phyloP scores from a whole-genome alignment of 2,797 vertebrate genomes.

The Petrocephalus sullivani region DNA sequence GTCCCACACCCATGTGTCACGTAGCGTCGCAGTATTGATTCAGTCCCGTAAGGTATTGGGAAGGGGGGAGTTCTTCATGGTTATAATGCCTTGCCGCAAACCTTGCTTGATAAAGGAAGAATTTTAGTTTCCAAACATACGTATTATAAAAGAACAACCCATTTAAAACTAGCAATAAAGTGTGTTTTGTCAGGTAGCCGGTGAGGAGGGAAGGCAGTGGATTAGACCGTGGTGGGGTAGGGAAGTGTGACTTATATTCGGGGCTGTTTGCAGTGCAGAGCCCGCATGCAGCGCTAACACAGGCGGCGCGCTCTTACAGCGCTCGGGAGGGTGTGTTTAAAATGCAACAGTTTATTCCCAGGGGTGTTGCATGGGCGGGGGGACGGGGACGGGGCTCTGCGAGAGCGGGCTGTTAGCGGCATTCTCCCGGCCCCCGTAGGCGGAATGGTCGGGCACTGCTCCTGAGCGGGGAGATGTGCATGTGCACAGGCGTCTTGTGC shows the following conservation, averaged over 20 bases:
- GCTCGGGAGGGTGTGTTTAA: slow-evolving; percentile 35
- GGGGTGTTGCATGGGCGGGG: slow-evolving; percentile 23
- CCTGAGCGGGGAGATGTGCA: slow-evolving; percentile 18
- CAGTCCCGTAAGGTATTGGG: neutral
- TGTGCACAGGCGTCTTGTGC: slow-evolving; percentile 4
- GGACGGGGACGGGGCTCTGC: slow-evolving; percentile 18
- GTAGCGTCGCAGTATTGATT: neutral
- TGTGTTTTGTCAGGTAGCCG: neutral
- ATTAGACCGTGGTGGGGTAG: neutral
- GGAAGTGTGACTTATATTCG: too few relatives aligned
- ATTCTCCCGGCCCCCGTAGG: neutral
- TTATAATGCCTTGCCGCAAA: neutral
- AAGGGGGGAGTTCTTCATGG: too few relatives aligned
- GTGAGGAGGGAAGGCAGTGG: neutral
- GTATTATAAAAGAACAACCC: neutral
- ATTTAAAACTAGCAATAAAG: neutral
- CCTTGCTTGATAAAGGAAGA: neutral
- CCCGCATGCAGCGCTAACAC: too few relatives aligned
- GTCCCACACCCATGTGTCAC: neutral
- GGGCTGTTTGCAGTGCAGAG: too few relatives aligned
- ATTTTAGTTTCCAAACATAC: neutral
- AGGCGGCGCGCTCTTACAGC: too few relatives aligned
- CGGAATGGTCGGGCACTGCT: neutral
- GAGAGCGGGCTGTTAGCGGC: neutral
- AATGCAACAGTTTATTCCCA: slow-evolving; percentile 37